Evolutionary conservation across 2,113 vertebrate species (phyloP).

Genomic region (Carollia perspicillata): DNA sequence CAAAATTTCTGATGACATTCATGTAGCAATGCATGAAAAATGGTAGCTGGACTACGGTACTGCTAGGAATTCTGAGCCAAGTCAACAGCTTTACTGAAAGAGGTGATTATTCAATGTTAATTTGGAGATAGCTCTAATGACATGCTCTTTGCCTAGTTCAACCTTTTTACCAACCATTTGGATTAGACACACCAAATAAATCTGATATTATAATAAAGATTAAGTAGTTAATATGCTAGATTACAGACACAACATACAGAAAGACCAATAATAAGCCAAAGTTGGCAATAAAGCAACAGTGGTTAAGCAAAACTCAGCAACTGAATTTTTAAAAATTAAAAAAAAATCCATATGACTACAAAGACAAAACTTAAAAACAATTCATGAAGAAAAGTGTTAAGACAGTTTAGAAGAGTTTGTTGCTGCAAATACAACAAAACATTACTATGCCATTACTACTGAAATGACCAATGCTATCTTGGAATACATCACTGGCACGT

Average conservation of each 20-base stretch:
- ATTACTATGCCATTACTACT: neutral
- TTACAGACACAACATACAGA: slow-evolving; percentile 10
- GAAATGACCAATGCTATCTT: neutral
- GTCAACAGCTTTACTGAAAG: neutral
- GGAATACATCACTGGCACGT: neutral
- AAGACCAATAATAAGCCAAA: neutral
- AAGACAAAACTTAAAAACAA: neutral
- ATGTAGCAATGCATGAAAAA: neutral
- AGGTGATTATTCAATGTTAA: neutral
- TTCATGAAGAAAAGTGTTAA: neutral
- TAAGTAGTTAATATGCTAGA: neutral
- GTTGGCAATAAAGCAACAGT: neutral
- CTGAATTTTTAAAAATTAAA: neutral
- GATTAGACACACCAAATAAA: neutral
- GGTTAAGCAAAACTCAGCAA: slow-evolving; percentile 18
- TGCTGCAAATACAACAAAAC: neutral
- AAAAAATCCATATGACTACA: neutral
- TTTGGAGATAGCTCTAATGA: neutral
- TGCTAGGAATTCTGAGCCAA: neutral
- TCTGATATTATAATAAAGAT: neutral
- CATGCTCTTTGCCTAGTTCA: neutral
- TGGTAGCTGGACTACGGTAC: neutral
- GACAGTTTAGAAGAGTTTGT: neutral
- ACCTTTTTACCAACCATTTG: slow-evolving; percentile 21
- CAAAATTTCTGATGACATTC: neutral